Percentiles rank a stretch among this genome's conserved stretches.
Evolutionary conservation across 2,888 invertebrate genomes (phyloP).

Genomic region (Camponotus fellah): DNA sequence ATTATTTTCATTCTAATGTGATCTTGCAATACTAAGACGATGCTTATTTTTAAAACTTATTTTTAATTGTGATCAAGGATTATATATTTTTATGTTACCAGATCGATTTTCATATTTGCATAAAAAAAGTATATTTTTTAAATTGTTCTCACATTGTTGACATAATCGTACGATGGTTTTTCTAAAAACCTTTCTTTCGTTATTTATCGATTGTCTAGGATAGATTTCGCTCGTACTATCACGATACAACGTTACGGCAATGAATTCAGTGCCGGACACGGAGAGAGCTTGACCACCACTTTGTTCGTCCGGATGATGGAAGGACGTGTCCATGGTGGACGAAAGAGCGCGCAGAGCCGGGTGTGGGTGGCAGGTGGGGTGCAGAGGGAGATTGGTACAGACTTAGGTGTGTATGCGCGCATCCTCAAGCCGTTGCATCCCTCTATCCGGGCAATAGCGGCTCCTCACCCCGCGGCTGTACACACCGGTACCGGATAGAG

Average conservation of each 20-base stretch:
- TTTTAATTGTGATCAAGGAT: background rate
- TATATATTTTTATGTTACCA: background rate
- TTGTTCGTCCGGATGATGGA: slow-evolving; percentile 69
- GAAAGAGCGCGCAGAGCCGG: slow-evolving; percentile 58
- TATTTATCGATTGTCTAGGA: background rate
- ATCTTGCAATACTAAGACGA: background rate
- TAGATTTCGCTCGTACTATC: slow-evolving; percentile 30
- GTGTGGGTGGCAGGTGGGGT: slow-evolving; percentile 11
- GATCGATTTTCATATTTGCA: background rate
- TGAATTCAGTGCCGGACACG: slow-evolving; percentile 32
- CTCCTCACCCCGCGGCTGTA: slow-evolving; percentile 60
- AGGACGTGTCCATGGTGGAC: slow-evolving; percentile 71
- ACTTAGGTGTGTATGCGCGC: slow-evolving; percentile 69
- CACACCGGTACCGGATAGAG: slow-evolving; percentile 72
- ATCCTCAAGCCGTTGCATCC: slow-evolving; percentile 74
- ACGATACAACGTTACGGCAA: slow-evolving; percentile 42
- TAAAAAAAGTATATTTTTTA: background rate
- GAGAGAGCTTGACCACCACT: slow-evolving; percentile 63
- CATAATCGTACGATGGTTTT: background rate
- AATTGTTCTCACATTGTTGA: background rate
- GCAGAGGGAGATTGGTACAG: slow-evolving; percentile 36
- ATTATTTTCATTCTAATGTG: background rate
- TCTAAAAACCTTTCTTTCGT: background rate
- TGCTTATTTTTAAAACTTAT: background rate
- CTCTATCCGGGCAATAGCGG: slow-evolving; percentile 64